Percentiles rank a stretch among this genome's conserved stretches.
Evolutionary conservation across 1,140 invertebrate species (phyloP).

Genomic region (Drosophila kepulauana): DNA sequence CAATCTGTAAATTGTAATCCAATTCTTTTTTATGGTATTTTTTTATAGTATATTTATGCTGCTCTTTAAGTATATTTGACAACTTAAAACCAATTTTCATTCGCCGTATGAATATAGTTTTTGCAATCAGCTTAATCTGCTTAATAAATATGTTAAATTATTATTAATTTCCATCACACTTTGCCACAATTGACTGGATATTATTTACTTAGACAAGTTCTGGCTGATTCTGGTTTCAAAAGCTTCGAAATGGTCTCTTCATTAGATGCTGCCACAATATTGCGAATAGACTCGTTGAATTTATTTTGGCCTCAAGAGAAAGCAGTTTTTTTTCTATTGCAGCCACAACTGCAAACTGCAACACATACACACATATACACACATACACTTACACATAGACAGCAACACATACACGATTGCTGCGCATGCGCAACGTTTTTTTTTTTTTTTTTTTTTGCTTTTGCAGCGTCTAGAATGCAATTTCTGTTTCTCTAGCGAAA

Average conservation of each 20-base stretch:
- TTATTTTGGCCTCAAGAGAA: constrained; percentile 80
- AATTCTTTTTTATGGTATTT: too few species aligned
- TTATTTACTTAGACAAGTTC: constrained; percentile 38
- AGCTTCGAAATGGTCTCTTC: constrained; percentile 40
- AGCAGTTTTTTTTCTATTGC: constrained; percentile 76
- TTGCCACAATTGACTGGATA: neutral
- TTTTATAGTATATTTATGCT: neutral
- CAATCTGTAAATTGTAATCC: too few species aligned
- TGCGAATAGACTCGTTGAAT: constrained; percentile 71
- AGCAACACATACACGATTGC: constrained; percentile 41
- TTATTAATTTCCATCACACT: constrained; percentile 23
- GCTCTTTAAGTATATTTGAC: neutral
- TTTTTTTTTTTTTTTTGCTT: constrained; percentile 47
- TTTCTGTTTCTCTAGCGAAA: constrained; percentile 73
- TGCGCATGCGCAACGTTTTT: constrained; percentile 73
- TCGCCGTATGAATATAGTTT: neutral
- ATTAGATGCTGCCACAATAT: constrained; percentile 58
- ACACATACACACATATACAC: constrained; percentile 38
- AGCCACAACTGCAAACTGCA: constrained; percentile 57
- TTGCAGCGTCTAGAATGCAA: constrained; percentile 71
- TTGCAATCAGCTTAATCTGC: neutral
- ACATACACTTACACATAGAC: constrained; percentile 8
- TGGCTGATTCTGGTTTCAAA: constrained; percentile 22
- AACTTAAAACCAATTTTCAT: too few species aligned
- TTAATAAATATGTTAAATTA: constrained; percentile 5